A percentile compares a stretch with the other conserved stretches of the same genome.
These are phyloP conservation scores for Penelope pileata DNA, from an alignment of 2,113 vertebrate species.

Conservation along the genomic window DNA sequence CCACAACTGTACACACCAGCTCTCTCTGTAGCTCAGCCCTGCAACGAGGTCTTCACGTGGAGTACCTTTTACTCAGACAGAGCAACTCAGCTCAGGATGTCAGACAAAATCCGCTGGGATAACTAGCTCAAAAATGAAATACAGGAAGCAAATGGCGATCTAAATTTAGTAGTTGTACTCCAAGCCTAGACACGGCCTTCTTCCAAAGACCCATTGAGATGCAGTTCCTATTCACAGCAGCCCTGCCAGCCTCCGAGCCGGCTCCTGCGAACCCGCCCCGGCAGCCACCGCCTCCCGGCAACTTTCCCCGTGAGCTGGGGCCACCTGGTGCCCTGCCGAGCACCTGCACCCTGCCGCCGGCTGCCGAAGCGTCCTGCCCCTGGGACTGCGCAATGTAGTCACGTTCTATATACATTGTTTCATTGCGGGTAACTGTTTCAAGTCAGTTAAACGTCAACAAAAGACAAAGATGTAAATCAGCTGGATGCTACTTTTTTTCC, in stretches of 20 bases:
- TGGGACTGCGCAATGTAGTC: no score
- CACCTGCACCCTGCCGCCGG: constrained; percentile 54
- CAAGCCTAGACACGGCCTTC: background rate
- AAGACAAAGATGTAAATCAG: background rate
- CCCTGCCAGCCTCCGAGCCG: background rate
- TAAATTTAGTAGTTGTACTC: background rate
- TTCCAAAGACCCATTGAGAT: background rate
- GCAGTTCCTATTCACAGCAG: background rate
- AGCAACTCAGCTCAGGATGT: background rate
- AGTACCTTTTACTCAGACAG: background rate
- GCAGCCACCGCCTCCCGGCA: background rate
- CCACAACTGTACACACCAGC: background rate
- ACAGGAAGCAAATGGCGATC: accelerated
- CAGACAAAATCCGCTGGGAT: background rate
- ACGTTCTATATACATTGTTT: background rate
- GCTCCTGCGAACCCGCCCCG: background rate
- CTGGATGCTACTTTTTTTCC: background rate
- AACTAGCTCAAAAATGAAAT: background rate
- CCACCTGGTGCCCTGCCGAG: constrained; percentile 76
- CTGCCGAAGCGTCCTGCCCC: no score
- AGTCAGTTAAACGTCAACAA: background rate
- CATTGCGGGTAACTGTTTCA: background rate
- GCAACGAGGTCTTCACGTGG: background rate
- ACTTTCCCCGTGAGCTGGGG: constrained; percentile 67
- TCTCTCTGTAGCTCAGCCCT: background rate